Base-by-base conservation (phyloP, 2,888 invertebrate species). In the Lasioglossum lativentre region DNA sequence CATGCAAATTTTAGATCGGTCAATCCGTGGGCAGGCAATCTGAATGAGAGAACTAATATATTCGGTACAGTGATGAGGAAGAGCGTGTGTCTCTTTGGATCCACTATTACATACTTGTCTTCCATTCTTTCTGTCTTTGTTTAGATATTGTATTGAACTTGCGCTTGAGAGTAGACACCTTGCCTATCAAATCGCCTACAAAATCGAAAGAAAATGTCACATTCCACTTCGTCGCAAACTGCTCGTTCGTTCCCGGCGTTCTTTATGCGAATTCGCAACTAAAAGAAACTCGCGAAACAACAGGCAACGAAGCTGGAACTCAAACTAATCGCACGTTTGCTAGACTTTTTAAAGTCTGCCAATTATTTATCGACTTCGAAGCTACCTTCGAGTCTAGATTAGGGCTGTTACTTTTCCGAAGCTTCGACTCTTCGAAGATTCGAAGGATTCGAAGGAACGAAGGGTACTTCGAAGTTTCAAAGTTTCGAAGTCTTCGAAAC, bases 101-200 rank as follows among this genome's bases (percentile, higher is more conserved):
- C 79, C 90, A 83, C 82, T 88, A 90, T 93, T 93, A 94, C 94
- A 94, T 94, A 94, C 94, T 94, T 94, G 91, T 92, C 92, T 93
- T 94, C 90, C 91, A 88, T 83, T 94, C 91, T 93, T 90, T 93
- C 92, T 92, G 87, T 93, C 92, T 94, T 92, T 93, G 90, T 93
- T 93, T 93, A 92, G 92, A 92, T 93, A 93, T 94, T 88, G 93
- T 91, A 91, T 93, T 93, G 85, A 93, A 91, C 93, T 93, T 94
- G 86, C 94, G 92, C 90, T 94, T 94, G 90, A 94, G 91, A 92
- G 94, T 94, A 88, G 94, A 93, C 93, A 94, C 91, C 92, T 93
- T 94, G 92, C 94, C 92, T 92, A 93, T 92, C 91, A 94, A 93
- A 93, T 92, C 88, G 90, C 93, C 94, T 94, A 94, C 83, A 94